phyloP scores from a whole-genome alignment of 2,888 invertebrate genomes.

The Nephrotoma appendiculata region DNA sequence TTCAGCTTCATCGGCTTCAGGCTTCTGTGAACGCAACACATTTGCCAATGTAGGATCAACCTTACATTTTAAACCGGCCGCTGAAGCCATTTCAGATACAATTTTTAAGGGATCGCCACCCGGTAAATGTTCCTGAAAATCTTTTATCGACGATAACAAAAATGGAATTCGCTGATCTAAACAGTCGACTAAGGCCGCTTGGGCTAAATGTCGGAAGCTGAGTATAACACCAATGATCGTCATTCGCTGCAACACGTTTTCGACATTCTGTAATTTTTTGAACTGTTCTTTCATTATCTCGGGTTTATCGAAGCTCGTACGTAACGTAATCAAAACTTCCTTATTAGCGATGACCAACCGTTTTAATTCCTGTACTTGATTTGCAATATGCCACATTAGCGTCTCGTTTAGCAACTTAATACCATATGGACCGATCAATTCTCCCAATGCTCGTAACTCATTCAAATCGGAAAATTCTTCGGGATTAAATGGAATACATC shows the following conservation, averaged over 20 bases:
- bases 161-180: slow-evolving; percentile 92
- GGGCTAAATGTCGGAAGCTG: slow-evolving; percentile 86
- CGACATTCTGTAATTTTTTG: slow-evolving; percentile 76
- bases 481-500: slow-evolving; percentile 87
- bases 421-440: slow-evolving; percentile 96
- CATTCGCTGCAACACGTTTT: slow-evolving; percentile 91
- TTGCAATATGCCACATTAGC: slow-evolving; percentile 96
- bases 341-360: slow-evolving; percentile 83
- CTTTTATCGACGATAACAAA: slow-evolving; percentile 83
- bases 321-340: slow-evolving; percentile 74
- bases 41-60: slow-evolving; percentile 91
- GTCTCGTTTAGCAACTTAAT: slow-evolving; percentile 95
- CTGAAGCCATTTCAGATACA: slow-evolving; percentile 94
- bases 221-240: slow-evolving; percentile 96
- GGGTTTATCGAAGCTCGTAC: slow-evolving; percentile 97
- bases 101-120: slow-evolving; percentile 79
- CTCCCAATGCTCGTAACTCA: slow-evolving; percentile 86
- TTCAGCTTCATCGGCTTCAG: slow-evolving; percentile 79
- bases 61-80: slow-evolving; percentile 84
- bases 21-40: slow-evolving; percentile 78
- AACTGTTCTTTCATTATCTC: slow-evolving; percentile 96
- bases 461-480: slow-evolving; percentile 97
- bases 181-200: slow-evolving; percentile 86
- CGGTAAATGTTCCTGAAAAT: slow-evolving; percentile 85
- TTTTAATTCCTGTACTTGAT: slow-evolving; percentile 94